phyloP scores from a whole-genome alignment of 2,888 invertebrate species.

The Spilosoma lubricipeda region DNA sequence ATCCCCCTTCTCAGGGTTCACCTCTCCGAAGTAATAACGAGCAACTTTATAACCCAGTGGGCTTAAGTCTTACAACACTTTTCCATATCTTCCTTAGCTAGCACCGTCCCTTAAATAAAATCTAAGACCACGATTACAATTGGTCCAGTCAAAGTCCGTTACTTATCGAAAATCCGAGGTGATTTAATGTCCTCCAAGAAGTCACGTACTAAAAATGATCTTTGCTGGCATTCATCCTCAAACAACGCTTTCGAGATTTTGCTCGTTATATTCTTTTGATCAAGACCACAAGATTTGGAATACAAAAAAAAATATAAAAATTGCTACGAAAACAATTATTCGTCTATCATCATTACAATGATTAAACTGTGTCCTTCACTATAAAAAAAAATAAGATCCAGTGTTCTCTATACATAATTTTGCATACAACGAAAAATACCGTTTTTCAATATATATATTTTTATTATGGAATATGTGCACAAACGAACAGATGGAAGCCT shows the following conservation, averaged over 20 bases:
- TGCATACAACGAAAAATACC: no score
- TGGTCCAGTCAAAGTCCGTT: slow-evolving; percentile 63
- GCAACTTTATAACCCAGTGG: slow-evolving; percentile 55
- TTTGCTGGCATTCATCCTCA: slow-evolving; percentile 41
- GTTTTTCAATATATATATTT: no score
- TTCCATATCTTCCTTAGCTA: slow-evolving; percentile 45
- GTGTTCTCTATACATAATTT: no score
- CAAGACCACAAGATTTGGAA: slow-evolving; percentile 34
- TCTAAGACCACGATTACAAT: slow-evolving; percentile 65
- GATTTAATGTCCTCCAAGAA: slow-evolving; percentile 67
- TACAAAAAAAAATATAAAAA: not conserved
- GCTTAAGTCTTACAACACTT: slow-evolving; percentile 58
- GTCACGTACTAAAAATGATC: slow-evolving; percentile 59
- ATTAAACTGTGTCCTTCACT: no score
- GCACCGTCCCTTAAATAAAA: slow-evolving; percentile 46
- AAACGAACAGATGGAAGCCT: no score
- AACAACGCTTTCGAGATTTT: slow-evolving; percentile 53
- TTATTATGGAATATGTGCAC: no score
- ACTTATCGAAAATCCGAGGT: slow-evolving; percentile 71
- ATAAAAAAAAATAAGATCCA: no score
- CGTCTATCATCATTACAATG: no score
- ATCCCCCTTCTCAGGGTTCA: slow-evolving; percentile 23
- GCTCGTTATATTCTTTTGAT: slow-evolving; percentile 48
- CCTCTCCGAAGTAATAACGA: slow-evolving; percentile 55
- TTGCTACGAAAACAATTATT: no score